phyloP scores from a whole-genome alignment of 2,113 vertebrate genomes.

The Alligator mississippiensis region DNA sequence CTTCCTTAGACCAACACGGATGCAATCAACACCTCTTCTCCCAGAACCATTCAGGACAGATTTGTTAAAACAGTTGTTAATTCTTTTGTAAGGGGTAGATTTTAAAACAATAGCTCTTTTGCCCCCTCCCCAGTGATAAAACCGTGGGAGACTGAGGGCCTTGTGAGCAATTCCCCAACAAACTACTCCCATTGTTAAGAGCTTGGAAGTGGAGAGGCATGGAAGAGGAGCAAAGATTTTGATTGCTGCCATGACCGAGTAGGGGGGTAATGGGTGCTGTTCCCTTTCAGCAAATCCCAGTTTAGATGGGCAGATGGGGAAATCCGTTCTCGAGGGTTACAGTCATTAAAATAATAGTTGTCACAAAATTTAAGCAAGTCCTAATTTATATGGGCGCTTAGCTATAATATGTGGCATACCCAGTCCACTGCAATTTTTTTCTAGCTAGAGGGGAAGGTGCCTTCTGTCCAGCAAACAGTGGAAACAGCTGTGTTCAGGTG shows the following conservation, averaged over 20 bases:
- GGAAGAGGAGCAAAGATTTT: background rate
- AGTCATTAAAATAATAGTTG: background rate
- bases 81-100: background rate
- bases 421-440: background rate
- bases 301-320: background rate
- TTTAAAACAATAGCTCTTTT: no score
- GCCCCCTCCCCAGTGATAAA: no score
- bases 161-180: background rate
- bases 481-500: background rate
- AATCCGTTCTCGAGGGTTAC: background rate
- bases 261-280: background rate
- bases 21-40: background rate
- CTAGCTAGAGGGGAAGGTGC: background rate
- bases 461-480: background rate
- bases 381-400: background rate
- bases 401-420: background rate
- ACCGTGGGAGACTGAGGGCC: background rate
- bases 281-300: background rate
- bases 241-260: background rate
- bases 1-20: no score
- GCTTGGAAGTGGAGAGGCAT: background rate
- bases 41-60: background rate
- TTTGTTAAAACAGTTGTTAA: background rate
- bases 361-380: background rate
- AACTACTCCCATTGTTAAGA: background rate